Evolutionary conservation across 92 coral and sea anemone species (phyloP).

Genomic region (Epizoanthus scotinus): DNA sequence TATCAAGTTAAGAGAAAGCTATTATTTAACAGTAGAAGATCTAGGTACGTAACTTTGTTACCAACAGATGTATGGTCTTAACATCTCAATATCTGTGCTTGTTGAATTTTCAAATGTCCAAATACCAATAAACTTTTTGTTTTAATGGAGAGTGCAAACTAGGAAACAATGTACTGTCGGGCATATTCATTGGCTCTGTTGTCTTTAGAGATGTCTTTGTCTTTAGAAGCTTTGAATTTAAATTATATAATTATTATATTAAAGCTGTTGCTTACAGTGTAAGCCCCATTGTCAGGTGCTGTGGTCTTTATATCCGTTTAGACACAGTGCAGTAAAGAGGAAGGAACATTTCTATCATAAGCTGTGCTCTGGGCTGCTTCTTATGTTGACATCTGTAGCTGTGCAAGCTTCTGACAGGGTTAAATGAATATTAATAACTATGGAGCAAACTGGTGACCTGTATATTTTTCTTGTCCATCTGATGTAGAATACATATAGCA

Average conservation of each 20-base stretch:
- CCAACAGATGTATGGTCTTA: background rate
- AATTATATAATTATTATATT: constrained; percentile 22
- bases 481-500: too few species aligned
- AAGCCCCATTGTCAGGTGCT: constrained; percentile 17
- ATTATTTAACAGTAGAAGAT: constrained; percentile 28
- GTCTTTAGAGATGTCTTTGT: background rate
- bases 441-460: too few species aligned
- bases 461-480: too few species aligned
- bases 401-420: too few species aligned
- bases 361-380: background rate
- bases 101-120: background rate
- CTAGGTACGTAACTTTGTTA: background rate
- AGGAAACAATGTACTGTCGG: background rate
- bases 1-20: constrained; percentile 36
- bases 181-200: background rate
- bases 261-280: constrained; percentile 34
- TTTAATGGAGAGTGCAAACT: background rate
- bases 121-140: constrained; percentile 2
- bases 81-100: background rate
- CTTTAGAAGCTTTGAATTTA: background rate
- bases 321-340: constrained; percentile 11
- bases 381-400: background rate
- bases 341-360: constrained; percentile 18
- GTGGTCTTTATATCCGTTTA: constrained; percentile 2
- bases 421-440: too few species aligned